Evolutionary conservation across 92 coral and sea anemone species (phyloP), one percentile per base, ranked within the genome.

Genomic region (Zoanthus sansibaricus): DNA sequence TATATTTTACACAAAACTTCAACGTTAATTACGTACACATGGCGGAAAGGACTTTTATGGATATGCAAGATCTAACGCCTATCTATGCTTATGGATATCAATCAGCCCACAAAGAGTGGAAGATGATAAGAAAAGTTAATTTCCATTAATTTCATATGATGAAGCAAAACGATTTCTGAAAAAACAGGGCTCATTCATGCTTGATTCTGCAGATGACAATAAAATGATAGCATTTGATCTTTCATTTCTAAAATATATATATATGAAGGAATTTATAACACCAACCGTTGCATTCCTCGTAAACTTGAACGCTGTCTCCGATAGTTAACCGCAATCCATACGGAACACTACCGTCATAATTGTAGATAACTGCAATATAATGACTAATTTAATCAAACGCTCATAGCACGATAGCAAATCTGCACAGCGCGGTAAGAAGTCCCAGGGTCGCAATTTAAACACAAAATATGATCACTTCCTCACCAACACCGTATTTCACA

Each of bases 401-500:
- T 59, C 51, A 54, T 59, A 49, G 18, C 70, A 21, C 58, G 71
- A 77, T 49, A 76, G 42, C 75, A 76, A 83, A 71, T 13, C 77
- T 67, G 71, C 55, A 66, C 56, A 52, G 20, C 45, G 55, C 3
- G 13, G 71, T 33, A 58, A 66, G 32, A 46, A 71, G 74, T 87
- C 74, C 42, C 42, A 69, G 74, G 46, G 21, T 79, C 73, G 86
- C 47, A 47, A 25, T 25, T 25, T 25, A 61, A 66, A 42, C 61
- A 67, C 52, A 51, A 71, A 61, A 20, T 70, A 12, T 15, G 54
- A 61, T 17, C 4, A 15, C 8, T 32, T 66, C 21, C 96, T 42
- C 76, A 97, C 99, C 99, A 25, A 97, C 98, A 44, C 98, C 99
- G 89, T 93, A 97, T 91, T 97, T 97, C 70, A 93, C 97, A 52